Conservation (phyloP, 2,113 vertebrate genomes). For the Canis aureus region DNA sequence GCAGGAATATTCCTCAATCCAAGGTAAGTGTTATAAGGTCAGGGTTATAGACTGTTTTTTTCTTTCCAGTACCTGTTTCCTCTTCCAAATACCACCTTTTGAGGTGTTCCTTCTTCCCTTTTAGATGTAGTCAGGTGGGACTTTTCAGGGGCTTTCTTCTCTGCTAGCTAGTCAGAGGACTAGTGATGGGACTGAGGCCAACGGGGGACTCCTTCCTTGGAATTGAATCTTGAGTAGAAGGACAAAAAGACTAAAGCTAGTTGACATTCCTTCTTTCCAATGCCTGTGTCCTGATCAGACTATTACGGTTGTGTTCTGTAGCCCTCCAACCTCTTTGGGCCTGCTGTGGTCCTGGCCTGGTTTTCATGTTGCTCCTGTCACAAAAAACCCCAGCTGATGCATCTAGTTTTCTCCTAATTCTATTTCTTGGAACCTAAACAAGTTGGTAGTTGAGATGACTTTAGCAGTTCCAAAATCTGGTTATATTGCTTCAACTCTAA, state of each 20-base stretch:
- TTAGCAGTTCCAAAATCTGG: neutral
- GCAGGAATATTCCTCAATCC: neutral
- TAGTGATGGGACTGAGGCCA: neutral
- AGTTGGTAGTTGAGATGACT: neutral
- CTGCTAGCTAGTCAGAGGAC: neutral
- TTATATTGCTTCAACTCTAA: neutral
- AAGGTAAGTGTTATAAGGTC: neutral
- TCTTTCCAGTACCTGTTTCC: neutral
- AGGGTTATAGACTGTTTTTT: neutral
- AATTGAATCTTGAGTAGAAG: conserved; percentile 26
- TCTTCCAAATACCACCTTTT: neutral
- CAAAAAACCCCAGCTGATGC: neutral
- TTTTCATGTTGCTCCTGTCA: conserved; percentile 10
- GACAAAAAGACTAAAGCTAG: neutral
- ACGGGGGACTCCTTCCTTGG: neutral
- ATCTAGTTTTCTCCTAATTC: neutral
- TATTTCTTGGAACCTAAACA: neutral
- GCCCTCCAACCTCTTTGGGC: neutral
- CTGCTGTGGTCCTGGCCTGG: neutral
- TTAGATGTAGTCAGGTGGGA: neutral
- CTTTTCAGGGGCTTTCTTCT: neutral
- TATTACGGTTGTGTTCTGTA: neutral
- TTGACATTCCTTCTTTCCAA: neutral
- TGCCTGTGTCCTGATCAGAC: neutral
- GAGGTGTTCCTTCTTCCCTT: neutral